Base-by-base conservation (phyloP, 2,113 vertebrate genomes). In the Anas platyrhynchos region DNA sequence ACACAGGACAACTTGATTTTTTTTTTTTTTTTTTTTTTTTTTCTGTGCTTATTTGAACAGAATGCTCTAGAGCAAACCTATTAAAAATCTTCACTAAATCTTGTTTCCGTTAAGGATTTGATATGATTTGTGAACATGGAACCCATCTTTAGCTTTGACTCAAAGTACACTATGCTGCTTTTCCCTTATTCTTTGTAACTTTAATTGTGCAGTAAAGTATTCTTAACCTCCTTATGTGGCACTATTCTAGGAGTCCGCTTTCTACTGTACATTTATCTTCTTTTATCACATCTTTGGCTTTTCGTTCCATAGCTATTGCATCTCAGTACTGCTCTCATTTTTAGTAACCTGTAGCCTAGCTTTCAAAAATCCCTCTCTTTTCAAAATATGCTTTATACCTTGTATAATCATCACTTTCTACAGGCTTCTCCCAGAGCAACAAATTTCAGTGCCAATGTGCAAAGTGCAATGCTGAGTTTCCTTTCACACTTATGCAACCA, bases 201-300 rank as follows among this genome's bases (percentile, higher is more conserved):
- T 96, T 96, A 96, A 85, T 97, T 97, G 93, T 93, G 83, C 43
- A 56, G 54, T 59, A 75, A 95, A 96, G 81, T 86, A 83, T 96
- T 94, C 88, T 94, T 96, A 96, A 82, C 67, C 88, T 95, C 52
- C 52, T 97, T 41, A 62, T 84, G 65, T 69, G 54, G 52, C 66
- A 62, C 29, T 54, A 18, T 58, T 61, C 58, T 91, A 86, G 61
- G 71, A 97, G 52, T 84, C 71, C 79, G 77, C 67, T 95, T 89
- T 93, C 91, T 97, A 52, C 46, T 79, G 46, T 71, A 91, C 68
- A 89, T 90, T 41, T 94, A 32, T 94, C 81, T 94, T 93, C 88
- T 89, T 91, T 94, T 91, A 93, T 75, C 80, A 91, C 56, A 86
- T 78, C 59, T 83, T 95, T 66, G 65, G 46, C 79, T 94, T 94